Evolutionary conservation across 2,888 invertebrate species (phyloP).

Genomic region (Oscheius sp.): DNA sequence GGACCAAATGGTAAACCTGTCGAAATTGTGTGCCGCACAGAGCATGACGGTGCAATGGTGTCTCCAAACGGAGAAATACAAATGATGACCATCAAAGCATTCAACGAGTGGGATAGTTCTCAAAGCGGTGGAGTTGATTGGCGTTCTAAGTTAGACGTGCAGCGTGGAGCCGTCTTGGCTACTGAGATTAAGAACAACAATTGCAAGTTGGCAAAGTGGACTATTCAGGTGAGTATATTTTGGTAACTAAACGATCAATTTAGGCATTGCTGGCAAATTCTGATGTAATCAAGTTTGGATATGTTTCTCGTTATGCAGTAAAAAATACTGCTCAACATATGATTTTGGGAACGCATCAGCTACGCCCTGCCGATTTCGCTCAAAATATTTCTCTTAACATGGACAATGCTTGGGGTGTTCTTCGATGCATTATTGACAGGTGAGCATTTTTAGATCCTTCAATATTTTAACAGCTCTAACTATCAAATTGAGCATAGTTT

Average conservation of each 20-base stretch:
- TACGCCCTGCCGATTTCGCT: constrained; percentile 97
- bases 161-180: constrained; percentile 95
- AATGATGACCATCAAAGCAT: constrained; percentile 91
- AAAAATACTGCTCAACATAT: constrained; percentile 85
- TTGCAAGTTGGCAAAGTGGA: constrained; percentile 99
- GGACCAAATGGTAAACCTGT: constrained; percentile 78
- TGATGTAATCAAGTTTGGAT: constrained; percentile 97
- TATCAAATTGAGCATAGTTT: neutral
- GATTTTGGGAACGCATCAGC: constrained; percentile 83
- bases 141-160: constrained; percentile 93
- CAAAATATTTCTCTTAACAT: constrained; percentile 97
- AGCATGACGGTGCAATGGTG: constrained; percentile 90
- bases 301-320: constrained; percentile 92
- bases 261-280: constrained; percentile 88
- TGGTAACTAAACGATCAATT: no score
- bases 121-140: constrained; percentile 95
- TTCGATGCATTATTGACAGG: constrained; percentile 90
- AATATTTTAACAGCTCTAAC: neutral
- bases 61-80: constrained; percentile 77
- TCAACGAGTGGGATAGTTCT: constrained; percentile 99
- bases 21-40: constrained; percentile 86
- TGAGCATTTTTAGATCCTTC: constrained; percentile 7
- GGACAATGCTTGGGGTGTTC: constrained; percentile 98
- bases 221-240: constrained; percentile 77
- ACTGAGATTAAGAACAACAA: constrained; percentile 98